Evolutionary conservation across 1,140 invertebrate genomes (phyloP).

Genomic region (Lucilia cuprina): DNA sequence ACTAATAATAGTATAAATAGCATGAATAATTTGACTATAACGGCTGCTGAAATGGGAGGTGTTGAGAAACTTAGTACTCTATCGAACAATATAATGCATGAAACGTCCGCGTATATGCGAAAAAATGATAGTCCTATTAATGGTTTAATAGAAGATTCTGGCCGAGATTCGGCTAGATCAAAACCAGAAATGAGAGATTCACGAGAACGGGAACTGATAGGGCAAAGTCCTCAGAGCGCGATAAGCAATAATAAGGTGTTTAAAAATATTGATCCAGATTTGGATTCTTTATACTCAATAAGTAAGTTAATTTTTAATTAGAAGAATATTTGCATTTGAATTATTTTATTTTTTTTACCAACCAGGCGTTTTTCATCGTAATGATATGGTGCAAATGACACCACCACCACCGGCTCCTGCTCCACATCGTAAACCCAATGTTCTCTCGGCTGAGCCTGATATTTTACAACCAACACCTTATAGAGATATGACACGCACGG

Average conservation of each 20-base stretch:
- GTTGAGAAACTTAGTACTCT: constrained; percentile 28
- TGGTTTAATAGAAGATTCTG: constrained; percentile 36
- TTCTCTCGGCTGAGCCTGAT: constrained; percentile 27
- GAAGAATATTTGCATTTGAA: neutral
- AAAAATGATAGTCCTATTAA: constrained; percentile 40
- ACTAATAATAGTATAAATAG: constrained; percentile 58
- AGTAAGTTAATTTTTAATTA: constrained; percentile 45
- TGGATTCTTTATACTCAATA: constrained; percentile 61
- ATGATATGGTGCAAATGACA: constrained; percentile 60
- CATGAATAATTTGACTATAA: constrained; percentile 56
- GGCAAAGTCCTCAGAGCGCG: constrained; percentile 55
- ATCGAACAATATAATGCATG: constrained; percentile 37
- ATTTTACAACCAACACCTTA: constrained; percentile 37
- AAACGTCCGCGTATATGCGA: constrained; percentile 19
- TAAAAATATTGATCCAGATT: constrained; percentile 61
- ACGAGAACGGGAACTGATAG: constrained; percentile 47
- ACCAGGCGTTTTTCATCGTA: constrained; percentile 58
- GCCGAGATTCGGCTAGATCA: constrained; percentile 37
- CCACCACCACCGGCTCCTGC: constrained; percentile 60
- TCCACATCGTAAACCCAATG: constrained; percentile 57
- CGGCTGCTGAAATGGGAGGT: constrained; percentile 46
- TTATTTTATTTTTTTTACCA: neutral
- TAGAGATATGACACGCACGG: constrained; percentile 23
- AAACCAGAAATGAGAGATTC: constrained; percentile 25
- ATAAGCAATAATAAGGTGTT: constrained; percentile 59